Evolutionary conservation across 2,113 vertebrate genomes (phyloP).

Genomic region (Psammodynastes pulverulentus): DNA sequence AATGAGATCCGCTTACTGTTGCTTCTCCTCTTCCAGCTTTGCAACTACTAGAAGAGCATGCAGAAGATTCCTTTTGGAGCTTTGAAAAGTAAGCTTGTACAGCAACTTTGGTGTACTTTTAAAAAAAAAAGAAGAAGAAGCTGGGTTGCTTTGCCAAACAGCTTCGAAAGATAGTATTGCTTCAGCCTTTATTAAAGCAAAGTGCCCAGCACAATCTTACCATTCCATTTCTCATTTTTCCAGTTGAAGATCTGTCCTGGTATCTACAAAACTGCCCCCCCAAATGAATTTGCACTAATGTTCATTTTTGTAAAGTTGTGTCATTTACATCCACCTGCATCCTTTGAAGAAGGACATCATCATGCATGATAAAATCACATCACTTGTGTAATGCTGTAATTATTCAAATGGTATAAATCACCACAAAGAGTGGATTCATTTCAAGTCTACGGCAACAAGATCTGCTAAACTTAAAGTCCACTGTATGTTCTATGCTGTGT

Average conservation of each 20-base stretch:
- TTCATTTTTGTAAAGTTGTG: neutral
- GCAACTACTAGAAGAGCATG: neutral
- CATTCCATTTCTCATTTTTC: neutral
- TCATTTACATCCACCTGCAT: neutral
- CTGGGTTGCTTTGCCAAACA: neutral
- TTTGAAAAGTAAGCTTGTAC: neutral
- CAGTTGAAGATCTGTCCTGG: neutral
- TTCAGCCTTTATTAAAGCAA: neutral
- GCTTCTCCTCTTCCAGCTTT: neutral
- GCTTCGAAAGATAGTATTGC: neutral
- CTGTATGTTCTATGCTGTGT: neutral
- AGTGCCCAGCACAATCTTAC: neutral
- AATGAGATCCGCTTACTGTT: neutral
- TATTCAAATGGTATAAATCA: neutral
- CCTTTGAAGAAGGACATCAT: neutral
- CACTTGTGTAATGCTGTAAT: neutral
- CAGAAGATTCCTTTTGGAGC: neutral
- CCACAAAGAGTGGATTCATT: neutral
- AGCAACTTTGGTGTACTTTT: neutral
- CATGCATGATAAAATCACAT: neutral
- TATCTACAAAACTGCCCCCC: neutral
- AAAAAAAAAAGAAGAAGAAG: neutral
- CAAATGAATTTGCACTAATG: neutral
- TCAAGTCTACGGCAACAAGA: neutral
- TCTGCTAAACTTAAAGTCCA: neutral